Evolutionary conservation across 2,888 invertebrate species (phyloP).

Genomic region (Idaea dimidiata): DNA sequence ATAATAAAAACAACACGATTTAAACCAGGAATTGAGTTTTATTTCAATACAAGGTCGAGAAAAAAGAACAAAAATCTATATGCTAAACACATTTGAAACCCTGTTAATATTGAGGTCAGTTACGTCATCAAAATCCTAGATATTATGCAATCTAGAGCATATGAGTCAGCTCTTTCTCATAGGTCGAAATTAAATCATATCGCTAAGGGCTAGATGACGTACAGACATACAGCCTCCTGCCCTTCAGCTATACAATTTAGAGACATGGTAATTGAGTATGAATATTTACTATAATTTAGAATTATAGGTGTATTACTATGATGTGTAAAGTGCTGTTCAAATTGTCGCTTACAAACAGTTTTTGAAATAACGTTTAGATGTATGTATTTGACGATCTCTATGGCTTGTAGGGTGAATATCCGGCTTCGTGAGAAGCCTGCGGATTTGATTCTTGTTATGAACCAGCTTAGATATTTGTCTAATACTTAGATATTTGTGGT

Average conservation of each 20-base stretch:
- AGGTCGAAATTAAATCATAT: slow-evolving; percentile 37
- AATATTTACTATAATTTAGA: neutral
- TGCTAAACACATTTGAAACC: too few species aligned
- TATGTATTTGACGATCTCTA: too few species aligned
- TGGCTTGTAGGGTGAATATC: too few species aligned
- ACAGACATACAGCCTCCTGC: slow-evolving; percentile 7
- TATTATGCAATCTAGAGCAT: slow-evolving; percentile 18
- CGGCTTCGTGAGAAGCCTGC: too few species aligned
- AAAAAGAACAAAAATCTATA: too few species aligned
- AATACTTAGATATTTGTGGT: too few species aligned
- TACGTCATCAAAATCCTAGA: slow-evolving; percentile 7
- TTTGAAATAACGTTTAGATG: neutral
- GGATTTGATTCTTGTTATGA: too few species aligned
- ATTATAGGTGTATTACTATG: neutral
- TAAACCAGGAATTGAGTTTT: too few species aligned
- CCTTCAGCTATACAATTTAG: slow-evolving; percentile 10
- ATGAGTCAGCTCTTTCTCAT: slow-evolving; percentile 32
- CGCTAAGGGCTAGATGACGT: slow-evolving; percentile 24
- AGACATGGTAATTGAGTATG: slow-evolving; percentile 3
- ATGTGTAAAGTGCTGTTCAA: neutral
- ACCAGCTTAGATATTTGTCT: too few species aligned
- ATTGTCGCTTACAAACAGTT: neutral
- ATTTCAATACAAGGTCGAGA: too few species aligned
- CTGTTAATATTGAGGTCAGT: slow-evolving; percentile 3
- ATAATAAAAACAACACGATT: too few species aligned